Evolutionary conservation across 2,113 vertebrate species (phyloP).

Genomic region (Potamarius usumacintae): DNA sequence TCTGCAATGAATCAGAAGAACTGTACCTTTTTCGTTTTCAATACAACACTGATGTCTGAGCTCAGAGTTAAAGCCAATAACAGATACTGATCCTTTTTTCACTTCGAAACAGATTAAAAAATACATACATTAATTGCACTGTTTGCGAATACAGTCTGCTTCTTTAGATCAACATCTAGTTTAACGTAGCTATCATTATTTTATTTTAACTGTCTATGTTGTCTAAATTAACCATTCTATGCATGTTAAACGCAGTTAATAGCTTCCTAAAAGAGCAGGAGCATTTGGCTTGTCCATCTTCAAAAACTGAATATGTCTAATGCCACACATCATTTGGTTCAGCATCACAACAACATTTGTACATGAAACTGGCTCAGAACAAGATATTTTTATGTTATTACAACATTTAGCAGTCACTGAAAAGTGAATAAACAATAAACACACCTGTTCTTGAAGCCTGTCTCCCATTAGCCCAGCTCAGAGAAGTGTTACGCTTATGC

Average conservation of each 20-base stretch:
- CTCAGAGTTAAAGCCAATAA: too few species aligned
- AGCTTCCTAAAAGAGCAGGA: neutral
- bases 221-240: neutral
- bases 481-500: too few species aligned
- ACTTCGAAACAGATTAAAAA: too few species aligned
- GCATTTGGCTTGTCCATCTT: neutral
- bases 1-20: too few species aligned
- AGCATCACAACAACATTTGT: neutral
- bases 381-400: too few species aligned
- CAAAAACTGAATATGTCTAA: neutral
- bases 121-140: neutral
- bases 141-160: neutral
- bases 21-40: too few species aligned
- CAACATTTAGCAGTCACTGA: too few species aligned
- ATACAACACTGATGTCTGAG: too few species aligned
- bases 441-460: too few species aligned
- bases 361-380: neutral
- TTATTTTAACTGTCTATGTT: neutral
- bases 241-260: neutral
- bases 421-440: too few species aligned
- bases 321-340: neutral
- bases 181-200: neutral
- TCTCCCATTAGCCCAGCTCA: too few species aligned
- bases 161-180: neutral
- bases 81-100: too few species aligned